phyloP scores from a whole-genome alignment of 2,113 vertebrate species.

The Triplophysa tibetana region DNA sequence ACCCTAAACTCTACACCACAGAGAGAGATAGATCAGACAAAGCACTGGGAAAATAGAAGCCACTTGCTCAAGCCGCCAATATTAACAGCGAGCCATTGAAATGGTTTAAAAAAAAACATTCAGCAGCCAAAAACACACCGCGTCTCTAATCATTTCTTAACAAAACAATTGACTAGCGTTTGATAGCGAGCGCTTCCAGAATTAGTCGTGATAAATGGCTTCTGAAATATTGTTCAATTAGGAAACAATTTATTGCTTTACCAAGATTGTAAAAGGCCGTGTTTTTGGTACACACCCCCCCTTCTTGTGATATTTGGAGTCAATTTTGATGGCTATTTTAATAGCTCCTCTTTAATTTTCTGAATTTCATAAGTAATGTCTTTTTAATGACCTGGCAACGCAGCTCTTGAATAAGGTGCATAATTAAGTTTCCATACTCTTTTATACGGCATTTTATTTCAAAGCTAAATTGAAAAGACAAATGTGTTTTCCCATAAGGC shows the following conservation, averaged over 20 bases:
- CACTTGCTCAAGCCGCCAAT: constrained; percentile 16
- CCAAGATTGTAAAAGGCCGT: background rate
- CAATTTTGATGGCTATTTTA: background rate
- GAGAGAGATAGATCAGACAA: constrained; percentile 17
- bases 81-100: constrained; percentile 32
- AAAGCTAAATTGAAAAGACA: constrained; percentile 22
- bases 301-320: background rate
- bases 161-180: constrained; percentile 24
- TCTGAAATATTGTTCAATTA: constrained; percentile 3
- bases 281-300: background rate
- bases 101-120: background rate
- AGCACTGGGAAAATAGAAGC: background rate
- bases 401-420: constrained; percentile 6
- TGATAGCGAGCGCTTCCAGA: background rate
- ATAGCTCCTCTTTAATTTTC: constrained; percentile 1
- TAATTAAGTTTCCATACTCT: constrained; percentile 12
- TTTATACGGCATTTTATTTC: constrained; percentile 17
- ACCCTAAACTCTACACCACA: constrained; percentile 38
- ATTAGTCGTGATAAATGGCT: constrained; percentile 39
- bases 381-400: constrained; percentile 13
- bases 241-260: background rate
- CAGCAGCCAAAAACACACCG: constrained; percentile 28
- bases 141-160: constrained; percentile 22
- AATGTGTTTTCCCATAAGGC: background rate
- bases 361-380: constrained; percentile 7